Evolutionary conservation across 2,888 invertebrate genomes (phyloP), one percentile per base, ranked within the genome.

Genomic region (Busseola fusca): DNA sequence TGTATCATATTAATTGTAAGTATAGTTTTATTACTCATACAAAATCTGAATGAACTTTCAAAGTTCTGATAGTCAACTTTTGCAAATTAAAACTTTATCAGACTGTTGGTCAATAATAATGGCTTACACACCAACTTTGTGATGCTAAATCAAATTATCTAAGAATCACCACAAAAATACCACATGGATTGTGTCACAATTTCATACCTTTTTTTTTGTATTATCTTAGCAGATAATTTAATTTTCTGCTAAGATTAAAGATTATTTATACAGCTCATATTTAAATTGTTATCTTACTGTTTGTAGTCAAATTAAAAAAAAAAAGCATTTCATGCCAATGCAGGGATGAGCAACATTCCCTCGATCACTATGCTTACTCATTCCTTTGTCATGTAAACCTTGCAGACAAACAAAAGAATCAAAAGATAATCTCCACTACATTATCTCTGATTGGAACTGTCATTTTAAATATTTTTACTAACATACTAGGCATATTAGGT

Each of bases 311-410:
- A 27, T 27, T 1, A 0, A 40, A 5, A n/a, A n/a, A n/a, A 27
- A 54, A 34, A 9, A 30, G 9, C 0, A 25, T 54, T 18, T 52
- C 14, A 25, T 34, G 1, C 10, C 54, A 45, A 27, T 34, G 25
- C n/a, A 54, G 34, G 16, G n/a, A n/a, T n/a, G n/a, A n/a, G n/a
- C n/a, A n/a, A n/a, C n/a, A n/a, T n/a, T 25, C 6, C 25, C 18
- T 56, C 7, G 7, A 42, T 65, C 52, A 48, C 40, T 72, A 37
- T 0, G 67, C 14, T 7, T 14, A 62, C 60, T 57, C 16, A 48
- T 48, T 66, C 21, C 74, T 66, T 73, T 73, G 74, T 74, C 21
- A 40, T 54, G 30, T 45, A 27, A 72, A 50, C 30, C 21, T 30
- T 25, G 21, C 16, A 25, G 4, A 48, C 42, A 60, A 52, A 73